Percentiles rank a stretch among this genome's conserved stretches.
These are phyloP conservation scores for Myrmecophaga tridactyla DNA, from an alignment of 2,113 vertebrate species.

Conservation along the genomic window DNA sequence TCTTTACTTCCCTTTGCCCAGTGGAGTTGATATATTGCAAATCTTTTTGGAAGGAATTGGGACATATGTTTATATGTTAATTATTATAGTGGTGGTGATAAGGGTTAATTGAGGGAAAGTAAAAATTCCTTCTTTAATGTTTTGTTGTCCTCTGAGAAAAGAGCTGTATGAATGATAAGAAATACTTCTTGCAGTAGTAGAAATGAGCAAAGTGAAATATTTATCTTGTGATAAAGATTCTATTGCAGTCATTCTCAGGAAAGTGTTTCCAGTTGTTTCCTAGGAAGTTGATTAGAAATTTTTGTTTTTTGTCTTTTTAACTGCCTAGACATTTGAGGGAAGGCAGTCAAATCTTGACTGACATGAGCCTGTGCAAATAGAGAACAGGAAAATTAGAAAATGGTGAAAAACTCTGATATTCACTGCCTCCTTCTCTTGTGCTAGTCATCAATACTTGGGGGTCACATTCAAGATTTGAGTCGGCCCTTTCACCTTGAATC, in stretches of 20 bases:
- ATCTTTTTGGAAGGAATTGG: background rate
- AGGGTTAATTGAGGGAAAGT: background rate
- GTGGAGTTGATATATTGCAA: rapidly evolving
- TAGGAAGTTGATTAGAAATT: background rate
- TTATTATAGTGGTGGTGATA: background rate
- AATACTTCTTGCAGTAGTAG: background rate
- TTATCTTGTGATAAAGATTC: background rate
- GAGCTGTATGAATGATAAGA: background rate
- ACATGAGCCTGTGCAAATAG: background rate
- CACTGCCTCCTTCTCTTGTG: background rate
- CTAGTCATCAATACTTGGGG: background rate
- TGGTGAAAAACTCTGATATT: background rate
- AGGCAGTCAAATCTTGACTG: background rate
- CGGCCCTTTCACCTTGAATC: background rate
- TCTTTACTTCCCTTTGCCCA: background rate
- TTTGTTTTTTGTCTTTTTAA: background rate
- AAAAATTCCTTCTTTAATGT: background rate
- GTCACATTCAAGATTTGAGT: background rate
- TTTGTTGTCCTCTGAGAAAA: background rate
- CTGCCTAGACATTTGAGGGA: background rate
- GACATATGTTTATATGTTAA: too few relatives aligned
- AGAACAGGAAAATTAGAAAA: background rate
- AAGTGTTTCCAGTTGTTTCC: background rate
- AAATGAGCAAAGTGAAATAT: background rate
- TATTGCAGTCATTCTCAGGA: background rate